Conservation (phyloP, 2,888 invertebrate species). For the Sinohyriopsis cumingii region DNA sequence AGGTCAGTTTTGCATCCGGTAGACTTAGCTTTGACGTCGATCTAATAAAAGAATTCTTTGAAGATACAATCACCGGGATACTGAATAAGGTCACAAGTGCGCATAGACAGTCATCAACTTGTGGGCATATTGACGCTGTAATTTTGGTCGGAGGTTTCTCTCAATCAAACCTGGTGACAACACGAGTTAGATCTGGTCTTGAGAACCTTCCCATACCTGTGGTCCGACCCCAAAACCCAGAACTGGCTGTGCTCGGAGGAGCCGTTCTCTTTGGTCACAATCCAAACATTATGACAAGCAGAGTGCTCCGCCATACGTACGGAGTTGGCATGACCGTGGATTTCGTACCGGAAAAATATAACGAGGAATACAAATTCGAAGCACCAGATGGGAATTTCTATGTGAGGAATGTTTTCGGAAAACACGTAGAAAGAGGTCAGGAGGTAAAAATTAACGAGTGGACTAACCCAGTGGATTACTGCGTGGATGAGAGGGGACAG, state of each 20-base stretch:
- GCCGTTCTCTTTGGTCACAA: conserved; percentile 31
- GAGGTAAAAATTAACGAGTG: conserved; percentile 24
- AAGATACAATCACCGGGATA: conserved; percentile 15
- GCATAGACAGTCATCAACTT: conserved; percentile 3
- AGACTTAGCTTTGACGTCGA: conserved; percentile 9
- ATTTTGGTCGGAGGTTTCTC: conserved; percentile 27
- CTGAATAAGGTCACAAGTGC: conserved; percentile 8
- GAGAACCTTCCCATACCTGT: conserved; percentile 16
- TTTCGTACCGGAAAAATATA: conserved; percentile 13
- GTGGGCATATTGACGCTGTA: conserved; percentile 16
- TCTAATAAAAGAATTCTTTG: conserved; percentile 11
- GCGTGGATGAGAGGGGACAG: conserved; percentile 16
- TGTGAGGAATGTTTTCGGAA: conserved; percentile 24
- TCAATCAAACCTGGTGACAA: conserved; percentile 16
- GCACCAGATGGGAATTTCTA: conserved; percentile 10
- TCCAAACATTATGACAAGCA: conserved; percentile 23
- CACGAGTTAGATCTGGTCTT: conserved; percentile 11
- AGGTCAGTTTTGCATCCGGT: conserved; percentile 11
- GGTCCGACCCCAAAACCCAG: conserved; percentile 16
- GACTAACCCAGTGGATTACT: conserved; percentile 24
- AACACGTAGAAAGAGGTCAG: conserved; percentile 21
- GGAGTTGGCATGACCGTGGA: conserved; percentile 27
- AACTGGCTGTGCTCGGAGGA: conserved; percentile 19
- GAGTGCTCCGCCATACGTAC: conserved; percentile 25
- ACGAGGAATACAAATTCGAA: conserved; percentile 19